Conservation (phyloP, 2,113 vertebrate genomes). For the Rhinoptilus africanus region DNA sequence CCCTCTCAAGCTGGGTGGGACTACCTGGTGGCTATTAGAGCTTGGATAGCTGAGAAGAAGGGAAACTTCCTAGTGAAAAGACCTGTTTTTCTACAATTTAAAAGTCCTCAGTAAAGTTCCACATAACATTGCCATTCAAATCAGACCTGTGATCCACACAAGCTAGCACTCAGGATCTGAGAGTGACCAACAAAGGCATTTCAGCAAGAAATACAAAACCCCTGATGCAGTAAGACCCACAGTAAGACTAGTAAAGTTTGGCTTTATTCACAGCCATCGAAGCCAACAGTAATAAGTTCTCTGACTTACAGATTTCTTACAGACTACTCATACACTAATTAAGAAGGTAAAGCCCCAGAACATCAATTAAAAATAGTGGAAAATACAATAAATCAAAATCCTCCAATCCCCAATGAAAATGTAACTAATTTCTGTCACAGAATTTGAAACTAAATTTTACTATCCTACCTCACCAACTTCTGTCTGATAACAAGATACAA, state of each 20-base stretch:
- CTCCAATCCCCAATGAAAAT: not conserved
- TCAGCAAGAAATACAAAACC: not conserved
- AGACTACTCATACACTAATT: not conserved
- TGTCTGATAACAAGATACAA: not conserved
- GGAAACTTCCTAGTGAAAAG: not conserved
- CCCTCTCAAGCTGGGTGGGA: not conserved
- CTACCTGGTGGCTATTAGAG: not conserved
- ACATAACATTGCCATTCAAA: not conserved
- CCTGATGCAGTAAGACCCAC: not conserved
- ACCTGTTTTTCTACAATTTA: not conserved
- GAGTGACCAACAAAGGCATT: not conserved
- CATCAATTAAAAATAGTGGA: not conserved
- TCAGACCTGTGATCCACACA: not conserved
- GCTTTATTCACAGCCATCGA: not conserved
- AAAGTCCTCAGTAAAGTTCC: not conserved
- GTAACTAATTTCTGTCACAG: not conserved
- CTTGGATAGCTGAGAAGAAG: not conserved
- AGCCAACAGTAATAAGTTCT: not conserved
- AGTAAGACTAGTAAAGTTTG: not conserved
- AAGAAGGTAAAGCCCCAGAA: not conserved
- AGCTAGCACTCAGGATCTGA: not conserved
- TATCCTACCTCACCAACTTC: not conserved
- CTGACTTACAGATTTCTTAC: not conserved
- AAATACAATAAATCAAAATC: not conserved
- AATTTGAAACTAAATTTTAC: not conserved